A percentile compares a stretch with the other conserved stretches of the same genome.
Conservation (phyloP, 2,888 invertebrate species). For the Liposcelis brunnea region DNA sequence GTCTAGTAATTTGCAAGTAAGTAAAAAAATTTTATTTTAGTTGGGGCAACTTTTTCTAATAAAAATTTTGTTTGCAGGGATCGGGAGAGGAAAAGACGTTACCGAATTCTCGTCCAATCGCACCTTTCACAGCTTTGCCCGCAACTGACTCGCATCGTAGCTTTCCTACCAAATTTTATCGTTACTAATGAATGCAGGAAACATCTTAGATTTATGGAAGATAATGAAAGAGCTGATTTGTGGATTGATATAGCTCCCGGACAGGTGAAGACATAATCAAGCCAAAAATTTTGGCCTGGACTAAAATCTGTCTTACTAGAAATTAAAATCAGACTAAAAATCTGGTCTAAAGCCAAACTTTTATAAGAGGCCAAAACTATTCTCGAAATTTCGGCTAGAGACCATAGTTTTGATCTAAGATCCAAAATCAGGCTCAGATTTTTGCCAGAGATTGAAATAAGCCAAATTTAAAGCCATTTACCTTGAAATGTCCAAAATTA, state of each 20-base stretch:
- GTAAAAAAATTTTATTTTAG: slow-evolving; percentile 6
- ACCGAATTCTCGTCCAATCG: slow-evolving; percentile 52
- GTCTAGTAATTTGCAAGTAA: slow-evolving; percentile 37
- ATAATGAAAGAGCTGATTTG: slow-evolving; percentile 65
- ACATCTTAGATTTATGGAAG: slow-evolving; percentile 58
- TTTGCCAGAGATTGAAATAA: too few relatives aligned
- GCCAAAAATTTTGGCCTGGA: too few relatives aligned
- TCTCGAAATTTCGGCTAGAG: too few relatives aligned
- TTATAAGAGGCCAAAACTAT: too few relatives aligned
- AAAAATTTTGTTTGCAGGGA: slow-evolving; percentile 38
- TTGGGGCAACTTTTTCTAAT: not conserved
- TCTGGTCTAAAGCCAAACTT: too few relatives aligned
- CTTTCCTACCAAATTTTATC: slow-evolving; percentile 60
- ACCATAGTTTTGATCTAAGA: too few relatives aligned
- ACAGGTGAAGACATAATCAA: too few relatives aligned
- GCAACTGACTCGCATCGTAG: slow-evolving; percentile 59
- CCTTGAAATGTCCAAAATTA: too few relatives aligned
- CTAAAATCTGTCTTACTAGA: too few relatives aligned
- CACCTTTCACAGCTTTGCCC: slow-evolving; percentile 53
- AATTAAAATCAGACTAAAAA: too few relatives aligned
- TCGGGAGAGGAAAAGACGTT: slow-evolving; percentile 50
- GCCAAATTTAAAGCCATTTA: too few relatives aligned
- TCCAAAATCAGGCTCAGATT: too few relatives aligned
- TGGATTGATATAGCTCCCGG: slow-evolving; percentile 59
- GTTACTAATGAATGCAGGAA: slow-evolving; percentile 52